These are phyloP conservation scores for Diacarnus erythraeanus DNA, from an alignment of 37 sponge, comb jelly and placozoan species.

Conservation along the genomic window DNA sequence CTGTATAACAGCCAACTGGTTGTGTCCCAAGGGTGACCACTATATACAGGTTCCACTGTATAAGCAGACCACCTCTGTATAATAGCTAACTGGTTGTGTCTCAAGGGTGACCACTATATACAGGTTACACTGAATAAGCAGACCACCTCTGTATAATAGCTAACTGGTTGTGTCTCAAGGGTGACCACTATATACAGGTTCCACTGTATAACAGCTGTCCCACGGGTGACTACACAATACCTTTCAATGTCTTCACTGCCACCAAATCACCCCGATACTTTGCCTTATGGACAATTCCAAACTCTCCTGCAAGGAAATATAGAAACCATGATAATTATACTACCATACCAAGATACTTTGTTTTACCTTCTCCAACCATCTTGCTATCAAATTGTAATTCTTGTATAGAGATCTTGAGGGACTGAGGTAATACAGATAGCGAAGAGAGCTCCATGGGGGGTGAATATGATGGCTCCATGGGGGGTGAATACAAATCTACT, in stretches of 20 bases:
- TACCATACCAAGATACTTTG: neutral
- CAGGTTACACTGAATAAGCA: too few species aligned
- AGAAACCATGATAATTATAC: too few species aligned
- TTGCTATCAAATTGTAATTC: neutral
- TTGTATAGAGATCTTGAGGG: neutral
- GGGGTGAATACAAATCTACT: too few species aligned
- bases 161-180: too few species aligned
- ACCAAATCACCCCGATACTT: neutral
- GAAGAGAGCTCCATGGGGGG: neutral
- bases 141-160: too few species aligned
- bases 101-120: too few species aligned
- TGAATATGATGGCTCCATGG: neutral
- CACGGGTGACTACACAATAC: neutral
- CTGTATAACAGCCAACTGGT: too few species aligned
- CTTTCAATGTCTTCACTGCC: neutral
- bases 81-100: too few species aligned
- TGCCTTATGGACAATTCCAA: neutral
- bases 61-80: too few species aligned
- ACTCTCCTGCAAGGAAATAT: slow-evolving; percentile 1
- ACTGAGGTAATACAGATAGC: neutral
- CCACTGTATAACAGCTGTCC: neutral
- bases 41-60: too few species aligned
- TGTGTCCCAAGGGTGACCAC: too few species aligned
- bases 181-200: too few species aligned
- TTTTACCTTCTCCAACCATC: neutral